Evolutionary conservation across 2,888 invertebrate species (phyloP), one percentile per base, ranked within the genome.

Genomic region (Harpalus rubripes): DNA sequence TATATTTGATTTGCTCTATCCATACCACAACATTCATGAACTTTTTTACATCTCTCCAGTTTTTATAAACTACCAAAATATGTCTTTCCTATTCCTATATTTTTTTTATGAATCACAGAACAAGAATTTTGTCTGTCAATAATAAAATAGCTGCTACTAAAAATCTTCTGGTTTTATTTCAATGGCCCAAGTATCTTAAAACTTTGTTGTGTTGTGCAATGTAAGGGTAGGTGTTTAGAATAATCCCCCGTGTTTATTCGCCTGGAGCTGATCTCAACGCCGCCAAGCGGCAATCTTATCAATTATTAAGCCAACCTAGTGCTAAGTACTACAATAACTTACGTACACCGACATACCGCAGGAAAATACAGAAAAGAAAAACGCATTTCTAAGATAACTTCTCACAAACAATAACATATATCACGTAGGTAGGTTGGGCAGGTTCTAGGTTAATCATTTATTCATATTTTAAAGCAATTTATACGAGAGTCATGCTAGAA

Each of bases 311-410:
- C 90, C 89, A 90, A 58, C 89, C 89, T 87, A 89, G 86, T 87
- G 89, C 90, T 90, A 90, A 90, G 90, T 90, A 90, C 90, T 90
- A 91, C 90, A 90, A 91, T 91, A 90, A 90, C 90, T 91, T 90
- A 90, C 82, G 44, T 10, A 52, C 44, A 52, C 32, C 32, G 32
- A 32, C 32, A 32, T 32, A 32, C 89, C 90, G 89, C 88, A 3
- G n/a, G 63, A 15, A 63, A 63, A 22, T 63, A 26, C 26, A 26
- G 63, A 15, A 63, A 63, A 56, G 56, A 56, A 8, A 56, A 56
- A 56, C n/a, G 12, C 5, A 32, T 32, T 32, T 32, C 6, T 32
- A 32, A 32, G 5, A 32, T 32, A 0, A 32, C 32, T 32, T 4
- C 32, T 32, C 32, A 32, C 32, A 32, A 32, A 32, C 5, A 32